These are phyloP conservation scores for Cyphotilapia sp. DNA, from an alignment of 2,113 vertebrate species.

Conservation along the genomic window DNA sequence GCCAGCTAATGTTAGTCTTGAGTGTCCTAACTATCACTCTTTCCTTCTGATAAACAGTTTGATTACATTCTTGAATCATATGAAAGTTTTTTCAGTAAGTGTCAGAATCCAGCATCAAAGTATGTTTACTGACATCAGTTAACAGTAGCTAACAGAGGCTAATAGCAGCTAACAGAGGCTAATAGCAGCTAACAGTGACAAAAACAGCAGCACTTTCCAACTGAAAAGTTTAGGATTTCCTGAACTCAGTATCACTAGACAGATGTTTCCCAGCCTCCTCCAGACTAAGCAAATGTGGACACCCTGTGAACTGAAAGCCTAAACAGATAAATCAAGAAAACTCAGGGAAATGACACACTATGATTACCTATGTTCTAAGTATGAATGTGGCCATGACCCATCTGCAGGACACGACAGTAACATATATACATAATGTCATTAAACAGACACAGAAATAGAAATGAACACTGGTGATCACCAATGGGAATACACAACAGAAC, in stretches of 20 bases:
- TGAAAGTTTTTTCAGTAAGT: neutral
- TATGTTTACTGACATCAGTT: neutral
- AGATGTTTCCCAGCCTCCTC: neutral
- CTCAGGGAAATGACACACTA: neutral
- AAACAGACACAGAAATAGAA: neutral
- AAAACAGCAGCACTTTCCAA: neutral
- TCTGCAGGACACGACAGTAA: neutral
- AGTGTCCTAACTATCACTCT: neutral
- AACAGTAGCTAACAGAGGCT: neutral
- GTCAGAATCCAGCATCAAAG: neutral
- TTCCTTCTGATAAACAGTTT: neutral
- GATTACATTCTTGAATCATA: neutral
- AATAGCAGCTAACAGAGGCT: neutral
- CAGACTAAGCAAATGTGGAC: neutral
- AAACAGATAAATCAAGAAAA: neutral
- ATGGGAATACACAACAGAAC: neutral
- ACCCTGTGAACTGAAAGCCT: neutral
- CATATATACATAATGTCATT: neutral
- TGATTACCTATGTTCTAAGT: neutral
- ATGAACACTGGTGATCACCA: neutral
- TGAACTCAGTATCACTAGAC: neutral
- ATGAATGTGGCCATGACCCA: neutral
- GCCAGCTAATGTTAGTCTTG: neutral
- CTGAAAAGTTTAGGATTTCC: neutral
- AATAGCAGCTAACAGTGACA: neutral